These are phyloP conservation scores for Heliconius nattereri DNA, from an alignment of 1,140 invertebrate species.

Conservation along the genomic window DNA sequence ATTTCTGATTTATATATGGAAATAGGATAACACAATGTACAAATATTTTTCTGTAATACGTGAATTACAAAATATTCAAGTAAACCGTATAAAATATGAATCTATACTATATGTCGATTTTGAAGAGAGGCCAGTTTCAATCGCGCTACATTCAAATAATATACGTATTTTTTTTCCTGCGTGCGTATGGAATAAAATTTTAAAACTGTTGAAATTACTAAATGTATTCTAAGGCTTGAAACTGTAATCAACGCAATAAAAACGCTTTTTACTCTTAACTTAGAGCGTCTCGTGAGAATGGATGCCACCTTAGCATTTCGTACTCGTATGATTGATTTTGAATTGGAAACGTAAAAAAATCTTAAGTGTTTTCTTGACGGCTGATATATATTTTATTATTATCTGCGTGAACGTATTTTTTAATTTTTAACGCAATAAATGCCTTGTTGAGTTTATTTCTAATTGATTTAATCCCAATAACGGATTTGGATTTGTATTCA, in stretches of 20 bases:
- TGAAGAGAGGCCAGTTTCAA: too few relatives aligned
- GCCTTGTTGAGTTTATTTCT: conserved; percentile 22
- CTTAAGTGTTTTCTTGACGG: conserved; percentile 58
- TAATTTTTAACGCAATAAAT: conserved; percentile 27
- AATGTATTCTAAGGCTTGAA: too few relatives aligned
- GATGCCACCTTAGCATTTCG: conserved; percentile 33
- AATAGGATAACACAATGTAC: too few relatives aligned
- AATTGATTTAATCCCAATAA: conserved; percentile 7
- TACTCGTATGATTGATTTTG: conserved; percentile 60
- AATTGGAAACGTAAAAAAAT: conserved; percentile 56
- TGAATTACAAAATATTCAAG: too few relatives aligned
- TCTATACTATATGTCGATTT: too few relatives aligned
- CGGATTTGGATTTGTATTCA: neutral
- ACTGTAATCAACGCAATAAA: neutral
- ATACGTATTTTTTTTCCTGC: too few relatives aligned
- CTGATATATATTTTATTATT: conserved; percentile 49
- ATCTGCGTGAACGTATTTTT: conserved; percentile 33
- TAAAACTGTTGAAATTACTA: too few relatives aligned
- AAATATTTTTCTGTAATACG: too few relatives aligned
- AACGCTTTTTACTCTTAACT: conserved; percentile 37
- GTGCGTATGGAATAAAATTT: too few relatives aligned
- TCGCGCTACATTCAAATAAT: too few relatives aligned
- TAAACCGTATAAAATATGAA: too few relatives aligned
- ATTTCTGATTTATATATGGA: too few relatives aligned
- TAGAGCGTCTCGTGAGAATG: conserved; percentile 20